Evolutionary conservation across 2,113 vertebrate species (phyloP), one percentile per base, ranked within the genome.

Genomic region (Carettochelys insculpta): DNA sequence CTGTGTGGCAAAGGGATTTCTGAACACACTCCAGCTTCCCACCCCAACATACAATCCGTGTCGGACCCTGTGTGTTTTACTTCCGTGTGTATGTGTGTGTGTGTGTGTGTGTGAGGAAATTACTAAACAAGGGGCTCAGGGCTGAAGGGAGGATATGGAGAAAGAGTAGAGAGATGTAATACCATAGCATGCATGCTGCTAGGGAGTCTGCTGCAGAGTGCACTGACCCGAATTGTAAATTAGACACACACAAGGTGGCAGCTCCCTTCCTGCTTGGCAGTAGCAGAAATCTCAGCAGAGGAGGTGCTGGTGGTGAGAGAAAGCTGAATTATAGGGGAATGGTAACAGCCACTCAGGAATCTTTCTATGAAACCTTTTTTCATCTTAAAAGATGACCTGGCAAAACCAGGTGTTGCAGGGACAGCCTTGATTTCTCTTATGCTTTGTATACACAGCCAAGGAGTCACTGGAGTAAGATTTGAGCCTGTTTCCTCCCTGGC

Each of bases 41-140:
- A 82, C 61, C 68, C 51, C 58, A 81, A 27, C 3, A 1, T 48
- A 0, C 77, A 2, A 20, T 50, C 41, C 20, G 38, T 41, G 25
- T 16, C 10, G 8, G 50, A 51, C 88, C 73, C 22, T 14, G 56
- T 68, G 86, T 87, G 83, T 83, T 92, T 89, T 54, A 75, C 87
- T 93, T 78, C 83, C 79, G n/a, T n/a, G n/a, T n/a, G n/a, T n/a
- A n/a, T n/a, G n/a, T 51, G 48, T 1, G 80, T 31, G 45, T 56
- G 27, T 2, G 4, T 77, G 38, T 51, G 91, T 68, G 61, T 77
- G 53, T 58, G 77, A 96, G 92, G 96, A 95, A 95, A 94, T 96
- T 77, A 85, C 90, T 84, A 86, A 87, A 94, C 56, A 53, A 34
- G 83, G 92, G 82, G 88, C 91, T 95, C 1, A 1, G 5, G 50